A percentile compares a stretch with the other conserved stretches of the same genome.
Conservation (phyloP, 2,113 vertebrate species). For the Epinephelus fuscoguttatus region DNA sequence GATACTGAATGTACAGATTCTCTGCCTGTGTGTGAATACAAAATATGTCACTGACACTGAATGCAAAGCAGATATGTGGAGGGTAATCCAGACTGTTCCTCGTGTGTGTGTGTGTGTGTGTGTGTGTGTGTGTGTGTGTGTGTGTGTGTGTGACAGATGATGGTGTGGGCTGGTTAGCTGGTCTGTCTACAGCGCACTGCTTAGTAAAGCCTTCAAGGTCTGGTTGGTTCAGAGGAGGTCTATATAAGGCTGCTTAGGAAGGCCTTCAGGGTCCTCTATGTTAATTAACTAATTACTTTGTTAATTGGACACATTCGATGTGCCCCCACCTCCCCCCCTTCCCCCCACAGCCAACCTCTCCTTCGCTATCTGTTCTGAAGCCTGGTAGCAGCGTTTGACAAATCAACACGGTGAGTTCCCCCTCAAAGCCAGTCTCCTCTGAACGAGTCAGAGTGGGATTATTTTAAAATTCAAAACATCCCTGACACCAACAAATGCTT, state of each 20-base stretch:
- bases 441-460: neutral
- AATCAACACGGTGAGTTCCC: neutral
- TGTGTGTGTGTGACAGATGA: constrained; percentile 48
- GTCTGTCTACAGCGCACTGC: constrained; percentile 50
- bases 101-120: constrained; percentile 27
- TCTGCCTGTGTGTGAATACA: constrained; percentile 29
- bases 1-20: constrained; percentile 41
- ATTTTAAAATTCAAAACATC: constrained; percentile 18
- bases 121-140: constrained; percentile 25
- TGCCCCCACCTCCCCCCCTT: constrained; percentile 7
- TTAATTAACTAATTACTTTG: constrained; percentile 86
- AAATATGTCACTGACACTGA: constrained; percentile 45
- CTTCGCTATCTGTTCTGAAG: constrained; percentile 35
- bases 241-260: constrained; percentile 56
- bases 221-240: constrained; percentile 56
- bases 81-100: constrained; percentile 6
- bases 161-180: constrained; percentile 54
- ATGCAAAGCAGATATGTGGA: constrained; percentile 31
- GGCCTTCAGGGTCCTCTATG: constrained; percentile 73
- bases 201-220: constrained; percentile 60
- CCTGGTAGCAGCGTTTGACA: constrained; percentile 29
- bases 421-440: neutral
- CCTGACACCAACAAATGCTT: neutral
- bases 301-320: constrained; percentile 80
- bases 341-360: constrained; percentile 20